phyloP scores from a whole-genome alignment of 2,797 vertebrate genomes.

The Gephyroberyx darwinii region DNA sequence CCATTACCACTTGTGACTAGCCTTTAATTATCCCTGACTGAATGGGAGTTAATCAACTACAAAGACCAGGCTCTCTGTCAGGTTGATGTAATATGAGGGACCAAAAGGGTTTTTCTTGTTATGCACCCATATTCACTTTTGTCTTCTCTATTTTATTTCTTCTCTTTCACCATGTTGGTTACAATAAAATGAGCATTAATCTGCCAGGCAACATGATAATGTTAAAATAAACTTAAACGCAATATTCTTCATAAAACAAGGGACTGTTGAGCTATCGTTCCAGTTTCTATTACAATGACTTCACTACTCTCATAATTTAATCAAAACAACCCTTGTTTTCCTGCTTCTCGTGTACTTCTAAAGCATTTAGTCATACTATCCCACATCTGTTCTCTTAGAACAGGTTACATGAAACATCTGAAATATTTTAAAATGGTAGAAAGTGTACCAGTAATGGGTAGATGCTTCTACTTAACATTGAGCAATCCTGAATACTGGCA shows the following conservation, averaged over 20 bases:
- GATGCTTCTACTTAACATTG: not conserved
- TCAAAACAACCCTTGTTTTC: too few relatives aligned
- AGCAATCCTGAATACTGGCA: conserved; percentile 2
- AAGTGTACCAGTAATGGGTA: not conserved
- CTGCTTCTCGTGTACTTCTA: too few relatives aligned
- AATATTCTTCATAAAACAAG: too few relatives aligned
- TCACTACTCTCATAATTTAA: too few relatives aligned
- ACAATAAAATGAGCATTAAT: conserved; percentile 8
- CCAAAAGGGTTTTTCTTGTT: too few relatives aligned
- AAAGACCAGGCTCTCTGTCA: not conserved
- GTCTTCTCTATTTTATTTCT: conserved; percentile 7
- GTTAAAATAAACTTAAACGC: too few relatives aligned
- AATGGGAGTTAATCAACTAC: not conserved
- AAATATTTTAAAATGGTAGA: not conserved
- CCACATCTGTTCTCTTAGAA: not conserved
- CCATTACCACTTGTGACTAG: not conserved
- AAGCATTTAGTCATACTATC: too few relatives aligned
- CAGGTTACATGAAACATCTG: not conserved
- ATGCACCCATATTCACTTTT: not conserved
- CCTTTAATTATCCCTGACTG: not conserved
- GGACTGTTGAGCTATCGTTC: too few relatives aligned
- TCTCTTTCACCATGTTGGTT: not conserved
- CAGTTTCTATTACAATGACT: too few relatives aligned
- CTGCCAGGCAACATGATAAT: too few relatives aligned
- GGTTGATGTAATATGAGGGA: not conserved